A percentile compares a stretch with the other conserved stretches of the same genome.
Evolutionary conservation across 2,888 invertebrate species (phyloP).

Genomic region (Thalpophila matura): DNA sequence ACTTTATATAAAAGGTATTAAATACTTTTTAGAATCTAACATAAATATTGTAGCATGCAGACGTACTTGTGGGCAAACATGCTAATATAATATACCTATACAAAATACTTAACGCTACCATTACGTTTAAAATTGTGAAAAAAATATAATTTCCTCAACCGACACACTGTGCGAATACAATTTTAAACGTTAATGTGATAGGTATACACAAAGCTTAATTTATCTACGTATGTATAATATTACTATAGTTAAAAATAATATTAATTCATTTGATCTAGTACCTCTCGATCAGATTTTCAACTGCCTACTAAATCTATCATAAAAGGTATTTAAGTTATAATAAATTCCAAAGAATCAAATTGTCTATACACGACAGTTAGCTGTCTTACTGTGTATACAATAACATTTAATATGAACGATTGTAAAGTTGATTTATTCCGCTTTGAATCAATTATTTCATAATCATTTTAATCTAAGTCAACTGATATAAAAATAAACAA

Average conservation of each 20-base stretch:
- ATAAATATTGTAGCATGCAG: conserved; percentile 60
- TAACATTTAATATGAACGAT: conserved; percentile 56
- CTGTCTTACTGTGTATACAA: conserved; percentile 46
- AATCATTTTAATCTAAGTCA: conserved; percentile 27
- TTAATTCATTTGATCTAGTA: conserved; percentile 86
- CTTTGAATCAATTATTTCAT: conserved; percentile 33
- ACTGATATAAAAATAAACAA: conserved; percentile 19
- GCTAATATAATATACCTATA: conserved; percentile 37
- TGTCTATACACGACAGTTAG: conserved; percentile 52
- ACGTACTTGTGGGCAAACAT: conserved; percentile 44
- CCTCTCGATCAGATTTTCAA: conserved; percentile 66
- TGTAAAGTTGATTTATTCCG: conserved; percentile 32
- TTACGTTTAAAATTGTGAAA: conserved; percentile 61
- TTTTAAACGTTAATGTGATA: conserved; percentile 61
- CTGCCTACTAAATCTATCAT: conserved; percentile 52
- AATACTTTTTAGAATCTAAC: conserved; percentile 58
- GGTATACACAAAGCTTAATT: conserved; percentile 63
- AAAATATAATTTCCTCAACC: conserved; percentile 29
- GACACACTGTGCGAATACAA: conserved; percentile 47
- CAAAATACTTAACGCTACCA: conserved; percentile 48
- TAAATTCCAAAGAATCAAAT: conserved; percentile 53
- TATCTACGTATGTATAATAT: conserved; percentile 77
- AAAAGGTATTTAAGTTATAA: conserved; percentile 43
- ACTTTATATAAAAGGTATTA: conserved; percentile 29
- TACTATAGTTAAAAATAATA: conserved; percentile 66